phyloP scores from a whole-genome alignment of 1,140 invertebrate genomes.

The Drosophila arizonae region DNA sequence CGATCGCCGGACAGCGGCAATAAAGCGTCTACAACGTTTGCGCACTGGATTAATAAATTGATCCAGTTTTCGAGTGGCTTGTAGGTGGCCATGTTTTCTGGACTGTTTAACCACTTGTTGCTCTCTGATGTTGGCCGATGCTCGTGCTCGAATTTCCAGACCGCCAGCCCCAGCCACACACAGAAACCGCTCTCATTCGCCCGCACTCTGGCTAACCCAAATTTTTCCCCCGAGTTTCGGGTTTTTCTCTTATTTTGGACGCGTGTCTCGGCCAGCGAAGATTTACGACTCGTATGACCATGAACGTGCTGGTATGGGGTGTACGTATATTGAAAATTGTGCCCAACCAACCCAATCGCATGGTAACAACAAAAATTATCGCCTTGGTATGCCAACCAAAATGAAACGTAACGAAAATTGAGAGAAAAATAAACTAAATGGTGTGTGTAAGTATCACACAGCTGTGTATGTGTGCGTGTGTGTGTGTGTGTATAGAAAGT shows the following conservation, averaged over 20 bases:
- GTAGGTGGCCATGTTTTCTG: slow-evolving; percentile 50
- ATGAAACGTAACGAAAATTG: slow-evolving; percentile 41
- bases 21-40: slow-evolving; percentile 39
- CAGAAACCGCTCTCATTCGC: neutral
- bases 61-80: slow-evolving; percentile 36
- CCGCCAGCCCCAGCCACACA: neutral
- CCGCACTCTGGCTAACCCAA: slow-evolving; percentile 26
- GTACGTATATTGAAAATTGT: slow-evolving; percentile 4
- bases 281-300: slow-evolving; percentile 57
- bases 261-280: slow-evolving; percentile 43
- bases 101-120: slow-evolving; percentile 50
- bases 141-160: slow-evolving; percentile 15
- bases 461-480: neutral
- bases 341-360: slow-evolving; percentile 6
- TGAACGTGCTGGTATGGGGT: slow-evolving; percentile 54
- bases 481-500: slow-evolving; percentile 43
- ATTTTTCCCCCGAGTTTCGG: slow-evolving; percentile 22
- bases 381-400: slow-evolving; percentile 43
- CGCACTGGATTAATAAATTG: slow-evolving; percentile 51
- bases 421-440: slow-evolving; percentile 33
- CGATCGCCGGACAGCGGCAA: slow-evolving; percentile 7
- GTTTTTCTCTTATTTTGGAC: slow-evolving; percentile 22
- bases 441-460: slow-evolving; percentile 31
- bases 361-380: slow-evolving; percentile 35
- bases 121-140: slow-evolving; percentile 39